Conservation (phyloP, 2,797 vertebrate species). For the Coreius guichenoti region DNA sequence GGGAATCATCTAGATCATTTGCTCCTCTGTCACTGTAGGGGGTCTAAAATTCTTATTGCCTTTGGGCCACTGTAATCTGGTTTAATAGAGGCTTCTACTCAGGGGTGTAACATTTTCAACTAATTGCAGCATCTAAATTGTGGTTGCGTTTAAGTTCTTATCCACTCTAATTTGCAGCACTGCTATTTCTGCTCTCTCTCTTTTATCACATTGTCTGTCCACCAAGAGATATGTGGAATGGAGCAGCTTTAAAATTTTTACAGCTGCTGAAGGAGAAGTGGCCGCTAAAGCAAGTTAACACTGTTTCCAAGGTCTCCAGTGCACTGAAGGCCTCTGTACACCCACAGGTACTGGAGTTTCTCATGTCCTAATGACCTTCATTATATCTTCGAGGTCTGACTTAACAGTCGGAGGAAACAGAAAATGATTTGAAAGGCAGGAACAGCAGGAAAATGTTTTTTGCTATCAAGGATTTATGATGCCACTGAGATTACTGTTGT, state of each 20-base stretch:
- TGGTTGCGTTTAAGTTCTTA: constrained; percentile 62
- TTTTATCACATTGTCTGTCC: constrained; percentile 9
- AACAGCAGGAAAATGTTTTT: not conserved
- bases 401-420: not conserved
- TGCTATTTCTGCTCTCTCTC: not conserved
- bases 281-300: constrained; percentile 61
- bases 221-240: constrained; percentile 63
- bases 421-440: constrained; percentile 1
- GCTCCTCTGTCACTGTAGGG: constrained; percentile 55
- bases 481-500: not conserved
- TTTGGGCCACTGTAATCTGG: constrained; percentile 73
- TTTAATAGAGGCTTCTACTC: constrained; percentile 73
- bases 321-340: not conserved
- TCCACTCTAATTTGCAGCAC: constrained; percentile 11
- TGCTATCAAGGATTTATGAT: not conserved
- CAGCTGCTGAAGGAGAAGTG: constrained; percentile 59
- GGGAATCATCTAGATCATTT: constrained; percentile 28
- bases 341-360: constrained; percentile 5
- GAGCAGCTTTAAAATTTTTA: constrained; percentile 70
- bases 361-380: constrained; percentile 29
- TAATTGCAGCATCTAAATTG: constrained; percentile 70
- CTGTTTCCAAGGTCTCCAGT: not conserved
- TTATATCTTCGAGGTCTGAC: constrained; percentile 8
- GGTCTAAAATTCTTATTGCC: constrained; percentile 65
- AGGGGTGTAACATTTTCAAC: constrained; percentile 70